These are phyloP conservation scores for Proales similis DNA, from an alignment of 1,140 invertebrate genomes.

Conservation along the genomic window DNA sequence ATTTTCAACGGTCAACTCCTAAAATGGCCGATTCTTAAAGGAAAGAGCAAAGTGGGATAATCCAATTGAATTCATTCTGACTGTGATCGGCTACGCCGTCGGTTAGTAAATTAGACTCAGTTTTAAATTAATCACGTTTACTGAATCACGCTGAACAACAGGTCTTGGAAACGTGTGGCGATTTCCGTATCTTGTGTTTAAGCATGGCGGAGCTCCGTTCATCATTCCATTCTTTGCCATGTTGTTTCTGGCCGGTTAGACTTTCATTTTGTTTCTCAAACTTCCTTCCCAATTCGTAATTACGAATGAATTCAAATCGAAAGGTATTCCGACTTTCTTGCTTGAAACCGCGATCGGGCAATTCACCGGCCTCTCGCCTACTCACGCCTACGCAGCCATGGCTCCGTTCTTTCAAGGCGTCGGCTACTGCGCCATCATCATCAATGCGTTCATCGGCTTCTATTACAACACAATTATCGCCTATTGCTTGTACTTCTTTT, in stretches of 20 bases:
- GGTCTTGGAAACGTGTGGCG: conserved; percentile 38
- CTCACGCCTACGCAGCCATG: conserved; percentile 16
- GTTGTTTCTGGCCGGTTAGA: conserved; percentile 16
- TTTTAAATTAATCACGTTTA: not conserved
- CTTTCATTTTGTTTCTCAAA: not conserved
- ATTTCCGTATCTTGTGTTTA: conserved; percentile 37
- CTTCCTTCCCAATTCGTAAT: not conserved
- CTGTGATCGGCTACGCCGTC: conserved; percentile 43
- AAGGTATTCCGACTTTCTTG: conserved; percentile 33
- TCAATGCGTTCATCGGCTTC: conserved; percentile 38
- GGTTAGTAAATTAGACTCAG: too few relatives aligned
- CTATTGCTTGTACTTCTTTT: conserved; percentile 38
- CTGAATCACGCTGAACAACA: not conserved
- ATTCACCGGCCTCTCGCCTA: conserved; percentile 19
- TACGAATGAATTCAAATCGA: not conserved
- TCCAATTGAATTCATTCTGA: conserved; percentile 43
- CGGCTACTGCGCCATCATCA: conserved; percentile 19
- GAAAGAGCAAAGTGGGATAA: conserved; percentile 41
- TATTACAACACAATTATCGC: conserved; percentile 39
- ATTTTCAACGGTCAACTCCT: too few relatives aligned
- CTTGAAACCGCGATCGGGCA: conserved; percentile 36
- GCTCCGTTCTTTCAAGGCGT: conserved; percentile 18
- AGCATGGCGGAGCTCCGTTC: conserved; percentile 31
- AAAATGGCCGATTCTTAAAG: too few relatives aligned
- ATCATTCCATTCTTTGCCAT: conserved; percentile 24